Evolutionary conservation across 2,113 vertebrate species (phyloP).

Genomic region (Synchiropus splendidus): DNA sequence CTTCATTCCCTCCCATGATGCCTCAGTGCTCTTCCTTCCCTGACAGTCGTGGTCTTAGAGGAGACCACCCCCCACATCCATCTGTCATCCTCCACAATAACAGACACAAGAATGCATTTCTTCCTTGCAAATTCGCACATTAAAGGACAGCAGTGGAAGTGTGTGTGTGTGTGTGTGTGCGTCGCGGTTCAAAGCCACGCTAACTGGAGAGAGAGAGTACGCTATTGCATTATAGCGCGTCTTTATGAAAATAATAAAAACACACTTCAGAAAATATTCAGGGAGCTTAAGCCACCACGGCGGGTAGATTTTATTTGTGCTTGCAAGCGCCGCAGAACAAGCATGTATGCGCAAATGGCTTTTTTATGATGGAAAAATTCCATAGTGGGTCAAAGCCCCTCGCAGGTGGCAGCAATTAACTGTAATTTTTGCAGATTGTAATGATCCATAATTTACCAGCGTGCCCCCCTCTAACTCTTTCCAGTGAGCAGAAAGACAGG

Average conservation of each 20-base stretch:
- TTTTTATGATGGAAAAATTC: slow-evolving; percentile 75
- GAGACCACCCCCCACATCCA: slow-evolving; percentile 14
- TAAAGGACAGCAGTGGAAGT: slow-evolving; percentile 14
- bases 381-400: slow-evolving; percentile 71
- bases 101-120: slow-evolving; percentile 19
- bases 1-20: slow-evolving; percentile 23
- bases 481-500: slow-evolving; percentile 56
- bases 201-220: slow-evolving; percentile 37
- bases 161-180: slow-evolving; percentile 32
- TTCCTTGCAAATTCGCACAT: slow-evolving; percentile 23
- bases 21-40: slow-evolving; percentile 27
- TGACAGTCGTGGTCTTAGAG: slow-evolving; percentile 26
- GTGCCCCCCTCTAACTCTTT: slow-evolving; percentile 61
- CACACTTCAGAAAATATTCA: slow-evolving; percentile 28
- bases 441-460: slow-evolving; percentile 72
- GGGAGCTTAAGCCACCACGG: slow-evolving; percentile 42
- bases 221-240: slow-evolving; percentile 25
- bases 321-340: slow-evolving; percentile 44
- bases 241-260: slow-evolving; percentile 45
- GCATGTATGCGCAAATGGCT: slow-evolving; percentile 55
- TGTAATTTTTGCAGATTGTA: slow-evolving; percentile 73
- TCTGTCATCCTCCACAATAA: slow-evolving; percentile 35
- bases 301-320: slow-evolving; percentile 53
- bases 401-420: slow-evolving; percentile 80
- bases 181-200: slow-evolving; percentile 45